A percentile compares a stretch with the other conserved stretches of the same genome.
These are phyloP conservation scores for Sebastes trivittatus DNA, from an alignment of 2,797 vertebrate species.

Conservation along the genomic window DNA sequence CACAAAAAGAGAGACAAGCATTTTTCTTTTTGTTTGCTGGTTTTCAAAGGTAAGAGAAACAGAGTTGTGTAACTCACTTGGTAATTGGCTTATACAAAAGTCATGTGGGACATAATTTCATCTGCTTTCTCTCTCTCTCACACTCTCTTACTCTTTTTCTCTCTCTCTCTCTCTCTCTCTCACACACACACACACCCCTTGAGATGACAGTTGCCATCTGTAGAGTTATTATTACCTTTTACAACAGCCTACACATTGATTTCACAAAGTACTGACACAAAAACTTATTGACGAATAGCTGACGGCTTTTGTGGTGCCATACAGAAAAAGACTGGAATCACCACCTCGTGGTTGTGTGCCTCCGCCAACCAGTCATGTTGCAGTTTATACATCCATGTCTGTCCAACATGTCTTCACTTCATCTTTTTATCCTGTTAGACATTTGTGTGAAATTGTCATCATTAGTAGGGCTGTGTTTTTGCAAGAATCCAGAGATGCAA, in stretches of 20 bases:
- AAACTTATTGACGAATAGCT: conserved; percentile 30
- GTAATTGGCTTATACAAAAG: conserved; percentile 62
- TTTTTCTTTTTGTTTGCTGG: conserved; percentile 23
- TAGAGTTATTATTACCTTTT: conserved; percentile 63
- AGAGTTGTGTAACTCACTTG: conserved; percentile 51
- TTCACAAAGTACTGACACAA: conserved; percentile 45
- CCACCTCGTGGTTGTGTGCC: not conserved
- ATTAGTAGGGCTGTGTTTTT: too few relatives aligned
- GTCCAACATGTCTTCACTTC: too few relatives aligned
- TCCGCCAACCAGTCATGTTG: too few relatives aligned
- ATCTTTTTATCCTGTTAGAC: too few relatives aligned
- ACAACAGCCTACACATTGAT: conserved; percentile 52
- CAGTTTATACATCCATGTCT: too few relatives aligned
- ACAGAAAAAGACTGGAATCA: not conserved
- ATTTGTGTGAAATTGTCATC: too few relatives aligned
- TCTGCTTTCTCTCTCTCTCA: conserved; percentile 24
- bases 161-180: not conserved
- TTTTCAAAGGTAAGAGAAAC: conserved; percentile 43
- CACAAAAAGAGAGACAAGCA: not conserved
- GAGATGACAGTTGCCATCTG: conserved; percentile 65
- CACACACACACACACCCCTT: conserved; percentile 25
- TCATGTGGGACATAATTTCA: conserved; percentile 60
- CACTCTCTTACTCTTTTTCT: not conserved
- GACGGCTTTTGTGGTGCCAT: conserved; percentile 19
- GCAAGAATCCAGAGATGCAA: too few relatives aligned